Evolutionary conservation across 1,140 invertebrate species (phyloP), one percentile per base, ranked within the genome.

Genomic region (Marisa cornuarietis): DNA sequence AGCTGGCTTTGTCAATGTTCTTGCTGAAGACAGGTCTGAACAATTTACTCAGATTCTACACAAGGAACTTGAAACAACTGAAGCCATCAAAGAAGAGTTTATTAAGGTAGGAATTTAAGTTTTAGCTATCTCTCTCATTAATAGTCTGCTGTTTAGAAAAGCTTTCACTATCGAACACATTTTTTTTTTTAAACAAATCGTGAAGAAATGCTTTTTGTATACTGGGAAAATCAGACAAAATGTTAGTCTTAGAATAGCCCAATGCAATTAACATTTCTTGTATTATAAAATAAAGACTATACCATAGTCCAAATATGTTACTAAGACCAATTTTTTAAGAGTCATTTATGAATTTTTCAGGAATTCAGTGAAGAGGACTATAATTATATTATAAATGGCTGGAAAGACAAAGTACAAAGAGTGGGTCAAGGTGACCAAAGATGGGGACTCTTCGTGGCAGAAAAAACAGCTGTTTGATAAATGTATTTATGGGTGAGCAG

Each of bases 21-120:
- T 88, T 49, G 92, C 92, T 1, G 89, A 92, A 76, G 93, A 94
- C 81, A 91, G 90, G 77, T 93, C 93, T 8, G 83, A 90, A 65
- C 87, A 91, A 76, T 94, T 94, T 87, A 86, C 92, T 63, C 87
- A 91, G 18, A 91, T 93, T 81, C 83, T 94, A n/a, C 81, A 91
- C 13, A 89, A 88, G 62, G 93, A 94, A 87, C 84, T 93, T 6
- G 85, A 87, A 20, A 88, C 85, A 72, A 92, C 91, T 69, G 83
- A 90, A 52, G 87, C 84, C 24, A 89, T 91, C 58, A 92, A 92
- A 80, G 87, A 91, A 26, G 91, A 91, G 69, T 94, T 94, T 82
- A 84, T 92, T n/a, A 76, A 89, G 85, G 92, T 92, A 83, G 82
- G 81, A 79, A 95, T 66, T 26, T 62, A 24, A 51, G 52, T 72